phyloP scores from a whole-genome alignment of 1,140 invertebrate genomes.

The Gryllus bimaculatus region DNA sequence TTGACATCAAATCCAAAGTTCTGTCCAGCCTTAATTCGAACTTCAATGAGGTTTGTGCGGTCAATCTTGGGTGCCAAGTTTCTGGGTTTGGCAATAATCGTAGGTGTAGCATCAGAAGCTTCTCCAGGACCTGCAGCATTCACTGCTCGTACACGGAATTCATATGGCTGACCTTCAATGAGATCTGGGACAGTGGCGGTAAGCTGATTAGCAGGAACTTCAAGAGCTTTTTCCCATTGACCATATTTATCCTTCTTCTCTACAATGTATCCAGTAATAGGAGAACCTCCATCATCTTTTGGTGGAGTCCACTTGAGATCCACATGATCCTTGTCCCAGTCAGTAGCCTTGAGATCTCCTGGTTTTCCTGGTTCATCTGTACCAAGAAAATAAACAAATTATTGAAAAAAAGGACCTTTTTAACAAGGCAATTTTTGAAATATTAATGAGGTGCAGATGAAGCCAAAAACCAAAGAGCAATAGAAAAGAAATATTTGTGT shows the following conservation, averaged over 20 bases:
- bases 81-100: conserved; percentile 81
- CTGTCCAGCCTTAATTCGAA: conserved; percentile 82
- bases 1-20: conserved; percentile 73
- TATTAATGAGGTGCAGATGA: too few relatives aligned
- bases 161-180: conserved; percentile 81
- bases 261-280: conserved; percentile 75
- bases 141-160: conserved; percentile 82
- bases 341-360: conserved; percentile 78
- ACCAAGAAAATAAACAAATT: conserved; percentile 15
- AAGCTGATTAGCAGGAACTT: conserved; percentile 70
- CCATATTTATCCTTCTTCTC: conserved; percentile 93
- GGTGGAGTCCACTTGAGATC: conserved; percentile 81
- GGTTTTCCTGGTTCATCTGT: conserved; percentile 86
- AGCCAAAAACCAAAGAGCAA: too few relatives aligned
- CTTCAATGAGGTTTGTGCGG: conserved; percentile 71
- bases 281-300: conserved; percentile 71
- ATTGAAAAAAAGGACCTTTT: too few relatives aligned
- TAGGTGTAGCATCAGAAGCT: conserved; percentile 76
- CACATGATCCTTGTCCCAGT: conserved; percentile 94
- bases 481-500: too few relatives aligned
- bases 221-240: conserved; percentile 85
- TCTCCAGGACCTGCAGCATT: conserved; percentile 91
- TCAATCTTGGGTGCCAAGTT: conserved; percentile 82
- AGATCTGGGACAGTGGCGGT: conserved; percentile 80
- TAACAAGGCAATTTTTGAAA: too few relatives aligned